phyloP scores from a whole-genome alignment of 2,888 invertebrate species.

The Microctonus brassicae region DNA sequence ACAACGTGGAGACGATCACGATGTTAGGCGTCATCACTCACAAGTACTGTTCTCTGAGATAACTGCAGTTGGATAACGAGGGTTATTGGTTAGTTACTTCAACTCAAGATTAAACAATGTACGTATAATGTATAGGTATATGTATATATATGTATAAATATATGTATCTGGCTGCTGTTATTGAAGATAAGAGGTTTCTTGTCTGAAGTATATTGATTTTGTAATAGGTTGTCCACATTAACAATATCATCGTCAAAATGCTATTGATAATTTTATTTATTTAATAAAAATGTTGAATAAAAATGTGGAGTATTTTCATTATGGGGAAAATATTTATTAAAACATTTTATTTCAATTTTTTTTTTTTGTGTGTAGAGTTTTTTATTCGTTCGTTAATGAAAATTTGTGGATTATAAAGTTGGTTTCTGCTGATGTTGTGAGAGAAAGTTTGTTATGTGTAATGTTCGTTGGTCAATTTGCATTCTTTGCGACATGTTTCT shows the following conservation, averaged over 20 bases:
- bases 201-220: neutral
- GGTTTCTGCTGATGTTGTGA: no score
- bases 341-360: neutral
- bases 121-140: no score
- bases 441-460: neutral
- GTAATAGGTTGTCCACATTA: neutral
- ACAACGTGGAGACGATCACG: neutral
- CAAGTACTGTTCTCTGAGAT: neutral
- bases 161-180: neutral
- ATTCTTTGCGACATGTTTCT: constrained; percentile 17
- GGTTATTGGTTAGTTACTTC: neutral
- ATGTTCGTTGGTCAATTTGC: constrained; percentile 21
- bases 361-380: neutral
- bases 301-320: no score
- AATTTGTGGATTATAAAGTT: neutral
- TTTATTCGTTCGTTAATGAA: neutral
- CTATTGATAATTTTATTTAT: neutral
- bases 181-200: neutral
- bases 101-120: neutral
- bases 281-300: neutral
- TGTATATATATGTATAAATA: no score
- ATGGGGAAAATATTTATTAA: neutral
- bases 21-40: constrained; percentile 6
- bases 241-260: neutral
- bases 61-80: neutral